Conservation (phyloP, 2,888 invertebrate genomes). For the Sicus ferrugineus region DNA sequence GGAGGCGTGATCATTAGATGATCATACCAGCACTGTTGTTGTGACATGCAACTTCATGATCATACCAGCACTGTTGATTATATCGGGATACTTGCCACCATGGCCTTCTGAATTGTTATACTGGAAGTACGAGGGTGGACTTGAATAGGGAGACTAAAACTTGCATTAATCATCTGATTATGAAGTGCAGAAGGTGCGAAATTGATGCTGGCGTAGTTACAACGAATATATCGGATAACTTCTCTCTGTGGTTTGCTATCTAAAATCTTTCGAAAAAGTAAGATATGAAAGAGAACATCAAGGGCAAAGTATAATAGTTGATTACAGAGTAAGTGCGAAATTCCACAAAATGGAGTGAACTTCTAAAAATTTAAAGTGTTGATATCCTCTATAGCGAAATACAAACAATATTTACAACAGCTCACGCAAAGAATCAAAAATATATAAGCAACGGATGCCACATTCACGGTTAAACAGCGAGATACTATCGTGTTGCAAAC, state of each 20-base stretch:
- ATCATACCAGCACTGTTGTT: neutral
- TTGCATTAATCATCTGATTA: slow-evolving; percentile 12
- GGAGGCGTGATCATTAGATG: slow-evolving; percentile 7
- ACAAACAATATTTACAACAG: slow-evolving; percentile 3
- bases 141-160: neutral
- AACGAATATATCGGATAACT: neutral
- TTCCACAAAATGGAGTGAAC: slow-evolving; percentile 5
- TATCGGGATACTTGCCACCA: slow-evolving; percentile 2
- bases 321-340: neutral
- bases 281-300: neutral
- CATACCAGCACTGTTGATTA: neutral
- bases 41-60: neutral
- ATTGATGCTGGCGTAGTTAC: neutral
- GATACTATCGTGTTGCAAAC: slow-evolving; percentile 11
- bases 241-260: neutral
- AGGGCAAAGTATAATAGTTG: neutral
- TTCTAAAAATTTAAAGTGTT: neutral
- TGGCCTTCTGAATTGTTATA: neutral
- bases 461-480: slow-evolving; percentile 20
- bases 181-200: neutral
- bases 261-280: neutral
- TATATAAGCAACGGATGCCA: neutral
- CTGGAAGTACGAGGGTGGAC: slow-evolving; percentile 9
- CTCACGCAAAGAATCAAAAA: neutral
- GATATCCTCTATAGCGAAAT: slow-evolving; percentile 2